phyloP scores from a whole-genome alignment of 2,113 vertebrate species.

The Cathartes aura region DNA sequence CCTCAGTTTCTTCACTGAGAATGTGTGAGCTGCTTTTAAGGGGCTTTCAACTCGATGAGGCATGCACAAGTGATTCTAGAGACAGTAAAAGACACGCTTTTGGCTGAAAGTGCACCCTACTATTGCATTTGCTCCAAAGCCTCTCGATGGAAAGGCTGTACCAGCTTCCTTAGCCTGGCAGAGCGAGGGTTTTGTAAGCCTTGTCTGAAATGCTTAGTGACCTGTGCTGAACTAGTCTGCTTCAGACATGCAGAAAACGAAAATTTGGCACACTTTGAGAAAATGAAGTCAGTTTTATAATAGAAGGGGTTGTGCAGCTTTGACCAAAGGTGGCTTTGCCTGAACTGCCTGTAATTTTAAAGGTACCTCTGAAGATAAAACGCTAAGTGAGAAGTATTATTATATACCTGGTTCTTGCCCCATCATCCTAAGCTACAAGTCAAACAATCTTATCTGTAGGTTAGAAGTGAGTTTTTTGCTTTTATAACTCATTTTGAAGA shows the following conservation, averaged over 20 bases:
- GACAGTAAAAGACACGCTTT: accelerated
- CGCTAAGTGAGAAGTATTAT: neutral
- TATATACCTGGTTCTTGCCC: neutral
- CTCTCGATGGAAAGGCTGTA: accelerated
- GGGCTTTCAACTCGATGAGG: neutral
- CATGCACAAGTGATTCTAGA: accelerated
- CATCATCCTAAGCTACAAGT: neutral
- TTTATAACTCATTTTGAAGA: neutral
- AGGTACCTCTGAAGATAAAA: neutral
- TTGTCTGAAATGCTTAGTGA: neutral
- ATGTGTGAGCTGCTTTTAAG: neutral
- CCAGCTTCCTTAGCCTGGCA: neutral
- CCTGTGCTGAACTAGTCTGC: neutral
- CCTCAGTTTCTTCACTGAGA: neutral
- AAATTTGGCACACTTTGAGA: neutral
- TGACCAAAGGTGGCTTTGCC: neutral
- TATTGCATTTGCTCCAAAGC: neutral
- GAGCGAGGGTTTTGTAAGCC: neutral
- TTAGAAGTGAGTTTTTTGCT: neutral
- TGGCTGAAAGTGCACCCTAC: neutral
- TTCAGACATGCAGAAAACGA: neutral
- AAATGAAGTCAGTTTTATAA: neutral
- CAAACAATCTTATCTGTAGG: neutral
- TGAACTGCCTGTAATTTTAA: neutral
- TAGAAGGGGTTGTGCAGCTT: neutral